These are phyloP conservation scores for Ciconia stormi DNA, from an alignment of 2,113 vertebrate genomes.

Conservation along the genomic window DNA sequence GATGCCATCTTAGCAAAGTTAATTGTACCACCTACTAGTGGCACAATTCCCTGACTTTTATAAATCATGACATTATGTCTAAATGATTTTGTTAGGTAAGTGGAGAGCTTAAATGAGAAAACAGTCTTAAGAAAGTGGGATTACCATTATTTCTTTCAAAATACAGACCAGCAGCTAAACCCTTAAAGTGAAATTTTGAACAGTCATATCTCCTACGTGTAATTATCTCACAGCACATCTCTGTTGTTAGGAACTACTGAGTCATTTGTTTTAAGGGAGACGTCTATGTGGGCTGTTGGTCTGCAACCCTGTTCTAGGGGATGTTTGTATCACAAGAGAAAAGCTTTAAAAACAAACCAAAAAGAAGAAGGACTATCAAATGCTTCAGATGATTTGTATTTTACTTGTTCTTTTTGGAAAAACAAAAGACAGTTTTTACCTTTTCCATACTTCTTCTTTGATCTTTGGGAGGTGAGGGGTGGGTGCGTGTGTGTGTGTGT, in stretches of 20 bases:
- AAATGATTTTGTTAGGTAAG: background rate
- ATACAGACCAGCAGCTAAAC: background rate
- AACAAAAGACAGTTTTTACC: background rate
- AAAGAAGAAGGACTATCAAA: background rate
- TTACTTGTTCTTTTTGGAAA: background rate
- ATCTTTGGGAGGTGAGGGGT: accelerated
- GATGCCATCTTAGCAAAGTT: background rate
- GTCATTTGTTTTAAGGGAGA: background rate
- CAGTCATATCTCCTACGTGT: background rate
- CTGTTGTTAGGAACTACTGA: background rate
- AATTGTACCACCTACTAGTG: background rate
- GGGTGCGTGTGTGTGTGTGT: accelerated
- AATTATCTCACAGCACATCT: background rate
- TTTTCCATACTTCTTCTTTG: background rate
- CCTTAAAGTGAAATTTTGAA: background rate
- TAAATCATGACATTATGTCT: background rate
- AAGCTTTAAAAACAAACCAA: background rate
- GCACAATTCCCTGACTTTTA: background rate
- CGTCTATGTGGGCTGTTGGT: background rate
- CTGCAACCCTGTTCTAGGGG: background rate
- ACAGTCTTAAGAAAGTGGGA: background rate
- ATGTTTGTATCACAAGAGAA: background rate
- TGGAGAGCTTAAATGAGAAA: background rate
- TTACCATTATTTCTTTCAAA: background rate
- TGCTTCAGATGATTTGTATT: background rate